A percentile compares a stretch with the other conserved stretches of the same genome.
phyloP scores from a whole-genome alignment of 2,888 invertebrate species.

The Athetis lepigone region DNA sequence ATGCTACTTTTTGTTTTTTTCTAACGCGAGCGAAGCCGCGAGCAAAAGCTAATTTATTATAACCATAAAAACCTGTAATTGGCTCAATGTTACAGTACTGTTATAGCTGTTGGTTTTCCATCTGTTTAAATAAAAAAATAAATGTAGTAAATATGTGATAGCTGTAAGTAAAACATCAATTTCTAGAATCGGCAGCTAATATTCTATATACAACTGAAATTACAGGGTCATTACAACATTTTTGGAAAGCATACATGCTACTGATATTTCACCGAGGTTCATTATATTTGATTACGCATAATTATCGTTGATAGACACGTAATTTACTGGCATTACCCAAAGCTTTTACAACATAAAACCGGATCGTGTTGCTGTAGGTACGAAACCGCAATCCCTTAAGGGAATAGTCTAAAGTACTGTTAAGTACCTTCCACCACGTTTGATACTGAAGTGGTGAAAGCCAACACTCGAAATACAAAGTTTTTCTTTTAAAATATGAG shows the following conservation, averaged over 20 bases:
- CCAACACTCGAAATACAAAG: constrained; percentile 57
- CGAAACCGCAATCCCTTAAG: constrained; percentile 68
- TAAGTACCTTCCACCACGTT: constrained; percentile 53
- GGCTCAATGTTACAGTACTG: background rate
- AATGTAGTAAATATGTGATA: too few species aligned
- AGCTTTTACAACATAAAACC: constrained; percentile 32
- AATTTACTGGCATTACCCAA: constrained; percentile 20
- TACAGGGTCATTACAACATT: background rate
- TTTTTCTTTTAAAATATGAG: constrained; percentile 59
- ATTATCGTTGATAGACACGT: constrained; percentile 42
- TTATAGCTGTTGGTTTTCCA: too few species aligned
- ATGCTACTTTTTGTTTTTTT: too few species aligned
- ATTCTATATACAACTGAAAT: background rate
- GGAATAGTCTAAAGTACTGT: constrained; percentile 64
- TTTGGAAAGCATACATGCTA: constrained; percentile 11
- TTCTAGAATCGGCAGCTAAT: background rate
- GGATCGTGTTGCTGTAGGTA: constrained; percentile 48
- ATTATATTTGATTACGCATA: constrained; percentile 49
- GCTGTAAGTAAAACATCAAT: background rate
- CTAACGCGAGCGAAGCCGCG: too few species aligned
- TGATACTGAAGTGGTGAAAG: constrained; percentile 47
- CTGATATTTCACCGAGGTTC: constrained; percentile 19
- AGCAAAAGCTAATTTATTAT: too few species aligned
- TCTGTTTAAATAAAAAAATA: too few species aligned
- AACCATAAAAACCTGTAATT: too few species aligned